phyloP scores from a whole-genome alignment of 92 coral and sea anemone genomes.

The Hydrozoanthus gracilis region DNA sequence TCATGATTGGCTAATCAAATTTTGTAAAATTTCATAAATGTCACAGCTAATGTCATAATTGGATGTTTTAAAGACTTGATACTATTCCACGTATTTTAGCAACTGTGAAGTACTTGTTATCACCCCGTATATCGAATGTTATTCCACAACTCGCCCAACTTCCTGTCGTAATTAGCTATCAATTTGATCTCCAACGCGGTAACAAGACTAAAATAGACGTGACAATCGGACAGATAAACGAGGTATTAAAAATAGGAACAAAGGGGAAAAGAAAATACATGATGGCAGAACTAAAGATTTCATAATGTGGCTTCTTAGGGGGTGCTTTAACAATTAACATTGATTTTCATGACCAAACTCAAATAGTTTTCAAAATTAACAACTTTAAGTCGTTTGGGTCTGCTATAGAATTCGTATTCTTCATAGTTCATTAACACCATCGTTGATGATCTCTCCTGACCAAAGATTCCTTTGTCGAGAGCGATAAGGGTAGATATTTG shows the following conservation, averaged over 20 bases:
- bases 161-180: slow-evolving; percentile 45
- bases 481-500: slow-evolving; percentile 8
- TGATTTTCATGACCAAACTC: background rate
- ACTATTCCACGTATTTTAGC: background rate
- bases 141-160: slow-evolving; percentile 37
- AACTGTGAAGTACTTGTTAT: slow-evolving; percentile 33
- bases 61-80: background rate
- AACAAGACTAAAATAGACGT: slow-evolving; percentile 29
- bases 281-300: slow-evolving; percentile 5
- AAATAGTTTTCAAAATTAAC: background rate
- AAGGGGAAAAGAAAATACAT: background rate
- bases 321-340: background rate
- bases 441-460: background rate
- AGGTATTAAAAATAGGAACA: slow-evolving; percentile 17
- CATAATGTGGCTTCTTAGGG: background rate
- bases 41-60: slow-evolving; percentile 17
- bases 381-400: background rate
- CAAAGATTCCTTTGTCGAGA: background rate
- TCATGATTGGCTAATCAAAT: slow-evolving; percentile 15
- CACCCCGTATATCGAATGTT: slow-evolving; percentile 33
- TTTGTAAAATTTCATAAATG: slow-evolving; percentile 36
- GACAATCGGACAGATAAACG: slow-evolving; percentile 19
- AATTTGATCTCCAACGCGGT: slow-evolving; percentile 35
- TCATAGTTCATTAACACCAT: too few relatives aligned
- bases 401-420: background rate